phyloP scores from a whole-genome alignment of 2,113 vertebrate species.

The Lonchura striata region DNA sequence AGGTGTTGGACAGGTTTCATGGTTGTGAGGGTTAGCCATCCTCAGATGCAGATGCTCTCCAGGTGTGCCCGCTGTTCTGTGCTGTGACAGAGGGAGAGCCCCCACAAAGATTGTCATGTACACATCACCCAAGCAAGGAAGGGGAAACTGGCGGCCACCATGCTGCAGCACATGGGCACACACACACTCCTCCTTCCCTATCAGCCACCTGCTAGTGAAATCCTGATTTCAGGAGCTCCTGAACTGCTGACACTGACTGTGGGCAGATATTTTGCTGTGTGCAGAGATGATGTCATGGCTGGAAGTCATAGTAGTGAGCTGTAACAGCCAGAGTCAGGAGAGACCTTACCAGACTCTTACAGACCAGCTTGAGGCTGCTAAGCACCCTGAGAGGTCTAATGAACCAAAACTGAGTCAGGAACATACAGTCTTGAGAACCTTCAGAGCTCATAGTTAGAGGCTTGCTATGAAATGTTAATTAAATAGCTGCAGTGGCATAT shows the following conservation, averaged over 20 bases:
- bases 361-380: neutral
- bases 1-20: neutral
- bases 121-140: neutral
- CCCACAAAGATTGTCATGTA: neutral
- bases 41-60: neutral
- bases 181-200: neutral
- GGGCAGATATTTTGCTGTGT: neutral
- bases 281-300: neutral
- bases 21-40: constrained; percentile 20
- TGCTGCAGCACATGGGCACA: neutral
- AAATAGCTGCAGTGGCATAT: neutral
- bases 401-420: neutral
- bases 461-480: constrained; percentile 38
- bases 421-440: neutral
- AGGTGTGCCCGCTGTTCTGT: neutral
- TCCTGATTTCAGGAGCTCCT: neutral
- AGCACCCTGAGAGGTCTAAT: constrained; percentile 27
- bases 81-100: neutral
- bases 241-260: neutral
- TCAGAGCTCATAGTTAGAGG: neutral
- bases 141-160: neutral
- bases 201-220: neutral
- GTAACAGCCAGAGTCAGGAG: neutral
- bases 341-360: constrained; percentile 17
- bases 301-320: neutral